Conservation (phyloP, 2,888 invertebrate genomes). For the Synanthedon vespiformis region DNA sequence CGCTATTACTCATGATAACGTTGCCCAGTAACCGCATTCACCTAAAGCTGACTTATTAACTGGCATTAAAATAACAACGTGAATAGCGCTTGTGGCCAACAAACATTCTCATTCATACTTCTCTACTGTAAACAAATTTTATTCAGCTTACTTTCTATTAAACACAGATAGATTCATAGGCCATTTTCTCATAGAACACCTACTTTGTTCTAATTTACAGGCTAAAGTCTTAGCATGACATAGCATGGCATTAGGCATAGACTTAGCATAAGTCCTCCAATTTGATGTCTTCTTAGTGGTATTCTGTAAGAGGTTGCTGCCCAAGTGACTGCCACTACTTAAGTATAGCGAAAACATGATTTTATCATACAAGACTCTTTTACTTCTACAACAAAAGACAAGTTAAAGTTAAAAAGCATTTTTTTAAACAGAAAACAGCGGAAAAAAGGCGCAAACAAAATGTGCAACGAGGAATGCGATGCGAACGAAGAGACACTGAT, state of each 20-base stretch:
- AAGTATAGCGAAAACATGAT: too few relatives aligned
- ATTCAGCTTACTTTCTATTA: too few relatives aligned
- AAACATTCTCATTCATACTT: constrained; percentile 11
- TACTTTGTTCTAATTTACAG: too few relatives aligned
- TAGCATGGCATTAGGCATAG: too few relatives aligned
- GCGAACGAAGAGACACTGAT: constrained; percentile 42
- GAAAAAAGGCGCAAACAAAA: constrained; percentile 43
- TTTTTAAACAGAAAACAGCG: constrained; percentile 20
- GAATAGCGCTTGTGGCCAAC: constrained; percentile 22
- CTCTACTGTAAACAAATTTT: too few relatives aligned
- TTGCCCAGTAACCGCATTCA: constrained; percentile 38
- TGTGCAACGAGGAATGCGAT: constrained; percentile 40
- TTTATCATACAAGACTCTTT: background rate
- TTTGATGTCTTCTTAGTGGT: too few relatives aligned
- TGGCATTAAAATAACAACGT: constrained; percentile 49
- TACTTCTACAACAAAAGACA: constrained; percentile 4
- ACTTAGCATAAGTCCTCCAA: too few relatives aligned
- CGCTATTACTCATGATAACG: constrained; percentile 41
- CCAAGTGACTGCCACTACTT: too few relatives aligned
- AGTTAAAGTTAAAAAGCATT: constrained; percentile 29
- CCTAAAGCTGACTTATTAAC: constrained; percentile 43
- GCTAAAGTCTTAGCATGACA: too few relatives aligned
- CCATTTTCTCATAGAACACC: too few relatives aligned
- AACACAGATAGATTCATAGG: too few relatives aligned
- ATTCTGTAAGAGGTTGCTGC: too few relatives aligned